These are phyloP conservation scores for Nannoperca australis DNA, from an alignment of 2,797 vertebrate species.

Conservation along the genomic window DNA sequence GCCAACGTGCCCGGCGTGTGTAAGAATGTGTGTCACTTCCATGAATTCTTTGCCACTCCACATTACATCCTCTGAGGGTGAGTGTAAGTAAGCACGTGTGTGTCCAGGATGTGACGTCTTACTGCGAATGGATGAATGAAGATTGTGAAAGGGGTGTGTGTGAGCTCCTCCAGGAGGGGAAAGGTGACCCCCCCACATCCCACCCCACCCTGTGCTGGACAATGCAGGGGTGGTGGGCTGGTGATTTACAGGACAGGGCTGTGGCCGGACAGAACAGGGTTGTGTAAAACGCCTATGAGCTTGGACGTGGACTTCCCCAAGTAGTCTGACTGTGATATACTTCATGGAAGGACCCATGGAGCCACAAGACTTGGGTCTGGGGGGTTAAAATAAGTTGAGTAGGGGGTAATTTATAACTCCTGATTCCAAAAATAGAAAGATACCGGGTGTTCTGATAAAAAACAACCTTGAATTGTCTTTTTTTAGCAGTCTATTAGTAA, in stretches of 20 bases:
- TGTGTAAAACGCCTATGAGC: constrained; percentile 31
- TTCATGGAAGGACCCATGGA: constrained; percentile 53
- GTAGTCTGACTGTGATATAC: constrained; percentile 28
- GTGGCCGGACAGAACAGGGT: constrained; percentile 34
- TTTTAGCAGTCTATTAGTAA: neutral
- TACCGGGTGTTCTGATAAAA: neutral
- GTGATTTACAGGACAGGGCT: constrained; percentile 37
- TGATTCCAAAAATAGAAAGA: constrained; percentile 21
- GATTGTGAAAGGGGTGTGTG: constrained; percentile 30
- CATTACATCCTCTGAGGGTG: constrained; percentile 57
- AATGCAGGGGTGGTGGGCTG: constrained; percentile 59
- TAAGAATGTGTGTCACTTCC: constrained; percentile 80
- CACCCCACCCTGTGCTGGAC: constrained; percentile 57
- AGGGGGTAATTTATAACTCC: constrained; percentile 3
- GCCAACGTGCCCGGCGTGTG: neutral
- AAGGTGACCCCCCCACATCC: constrained; percentile 10
- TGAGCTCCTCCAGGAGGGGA: constrained; percentile 40
- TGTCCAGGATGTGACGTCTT: constrained; percentile 59
- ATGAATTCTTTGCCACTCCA: constrained; percentile 74
- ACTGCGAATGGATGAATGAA: constrained; percentile 51
- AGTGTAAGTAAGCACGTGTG: constrained; percentile 60
- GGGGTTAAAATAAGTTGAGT: neutral
- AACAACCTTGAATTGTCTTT: neutral
- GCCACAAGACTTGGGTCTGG: neutral
- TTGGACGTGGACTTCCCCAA: constrained; percentile 49